These are phyloP conservation scores for Platalea minor DNA, from an alignment of 2,797 vertebrate species.

Conservation along the genomic window DNA sequence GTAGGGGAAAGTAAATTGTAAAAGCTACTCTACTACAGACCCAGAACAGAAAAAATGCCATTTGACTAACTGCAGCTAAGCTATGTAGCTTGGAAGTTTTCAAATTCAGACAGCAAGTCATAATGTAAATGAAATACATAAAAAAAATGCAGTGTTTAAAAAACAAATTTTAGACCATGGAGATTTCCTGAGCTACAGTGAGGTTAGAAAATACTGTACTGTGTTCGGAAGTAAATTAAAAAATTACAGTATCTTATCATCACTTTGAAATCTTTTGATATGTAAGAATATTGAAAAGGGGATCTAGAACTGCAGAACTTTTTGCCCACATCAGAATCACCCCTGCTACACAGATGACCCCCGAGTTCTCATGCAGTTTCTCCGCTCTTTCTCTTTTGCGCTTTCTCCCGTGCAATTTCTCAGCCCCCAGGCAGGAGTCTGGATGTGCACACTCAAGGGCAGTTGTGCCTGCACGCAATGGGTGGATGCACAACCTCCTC, in stretches of 20 bases:
- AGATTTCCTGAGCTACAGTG: not conserved
- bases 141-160: not conserved
- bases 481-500: not conserved
- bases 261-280: not conserved
- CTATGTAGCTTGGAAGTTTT: not conserved
- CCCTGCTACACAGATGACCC: not conserved
- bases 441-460: fast-evolving
- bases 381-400: not conserved
- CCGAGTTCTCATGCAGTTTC: not conserved
- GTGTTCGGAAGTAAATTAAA: not conserved
- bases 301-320: not conserved
- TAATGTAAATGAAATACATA: not conserved
- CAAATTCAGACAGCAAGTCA: not conserved
- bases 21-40: not conserved
- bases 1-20: not conserved
- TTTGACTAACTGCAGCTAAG: not conserved
- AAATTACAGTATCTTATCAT: not conserved
- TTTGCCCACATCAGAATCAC: not conserved
- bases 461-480: fast-evolving
- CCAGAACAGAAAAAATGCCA: not conserved
- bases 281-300: not conserved
- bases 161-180: not conserved
- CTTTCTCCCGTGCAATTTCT: not conserved
- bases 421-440: not conserved
- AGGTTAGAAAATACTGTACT: not conserved